Percentiles rank a stretch among this genome's conserved stretches.
Conservation (phyloP, 2,797 vertebrate species). For the Muscicapa comitata region DNA sequence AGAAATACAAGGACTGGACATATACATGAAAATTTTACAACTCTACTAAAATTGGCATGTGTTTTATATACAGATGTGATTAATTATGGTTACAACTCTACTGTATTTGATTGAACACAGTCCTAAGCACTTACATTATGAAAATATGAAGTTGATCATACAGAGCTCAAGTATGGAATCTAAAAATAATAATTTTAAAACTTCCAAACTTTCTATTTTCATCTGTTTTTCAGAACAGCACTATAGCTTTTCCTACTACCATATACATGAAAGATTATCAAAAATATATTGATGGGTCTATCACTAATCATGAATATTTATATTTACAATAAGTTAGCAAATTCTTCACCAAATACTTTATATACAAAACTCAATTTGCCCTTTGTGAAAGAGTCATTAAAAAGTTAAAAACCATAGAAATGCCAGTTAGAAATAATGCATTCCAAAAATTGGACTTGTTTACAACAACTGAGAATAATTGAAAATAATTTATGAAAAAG, state of each 20-base stretch:
- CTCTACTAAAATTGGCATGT: slow-evolving; percentile 47
- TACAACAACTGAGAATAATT: slow-evolving; percentile 65
- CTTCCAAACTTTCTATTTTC: slow-evolving; percentile 33
- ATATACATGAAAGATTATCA: slow-evolving; percentile 79
- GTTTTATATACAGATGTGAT: slow-evolving; percentile 35
- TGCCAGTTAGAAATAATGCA: slow-evolving; percentile 73
- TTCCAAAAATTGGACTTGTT: slow-evolving; percentile 71
- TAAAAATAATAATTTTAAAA: slow-evolving; percentile 74
- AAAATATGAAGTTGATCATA: slow-evolving; percentile 62
- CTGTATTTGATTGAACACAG: slow-evolving; percentile 46
- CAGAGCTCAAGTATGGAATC: slow-evolving; percentile 61
- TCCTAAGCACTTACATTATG: slow-evolving; percentile 56
- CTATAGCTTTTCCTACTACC: slow-evolving; percentile 62
- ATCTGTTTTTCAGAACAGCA: slow-evolving; percentile 48
- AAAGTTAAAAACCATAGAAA: slow-evolving; percentile 82
- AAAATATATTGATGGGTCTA: slow-evolving; percentile 83
- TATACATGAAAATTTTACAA: slow-evolving; percentile 60
- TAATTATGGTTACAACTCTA: slow-evolving; percentile 33
- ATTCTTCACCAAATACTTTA: slow-evolving; percentile 77
- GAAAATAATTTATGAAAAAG: slow-evolving; percentile 75
- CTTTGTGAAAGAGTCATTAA: slow-evolving; percentile 75
- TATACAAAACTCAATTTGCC: slow-evolving; percentile 78
- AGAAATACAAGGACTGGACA: slow-evolving; percentile 65
- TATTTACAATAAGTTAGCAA: slow-evolving; percentile 82
- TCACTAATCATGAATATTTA: slow-evolving; percentile 73